Base-by-base conservation (phyloP, 2,113 vertebrate species). In the Hippocampus comes region DNA sequence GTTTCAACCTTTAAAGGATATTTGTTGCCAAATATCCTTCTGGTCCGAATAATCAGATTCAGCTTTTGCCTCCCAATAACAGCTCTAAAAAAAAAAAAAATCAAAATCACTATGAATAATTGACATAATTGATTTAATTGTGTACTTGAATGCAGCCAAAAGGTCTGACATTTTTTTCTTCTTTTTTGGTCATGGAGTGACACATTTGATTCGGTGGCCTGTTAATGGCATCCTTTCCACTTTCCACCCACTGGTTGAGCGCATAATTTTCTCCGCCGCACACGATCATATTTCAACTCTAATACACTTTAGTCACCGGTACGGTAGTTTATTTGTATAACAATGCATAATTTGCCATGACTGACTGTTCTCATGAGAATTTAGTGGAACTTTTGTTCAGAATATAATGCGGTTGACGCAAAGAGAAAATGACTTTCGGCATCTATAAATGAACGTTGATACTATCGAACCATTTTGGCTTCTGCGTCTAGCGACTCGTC, bases 1-100 rank as follows among this genome's bases (percentile, higher is more conserved):
- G 67, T 60, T 76, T 82, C 51, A 80, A 66, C 78, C 67, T 78
- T 75, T 67, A 72, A n/a, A 38, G 43, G 63, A 73, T 74, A 67
- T 83, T 68, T 81, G 69, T 64, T 43, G 41, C 20, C 61, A 63
- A 21, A 63, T 63, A 21, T 25, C 63, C 64, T 27, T 27, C 14
- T 18, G 23, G 43, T 27, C 64, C 64, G 18, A 43, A 8, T 65
- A 65, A 65, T 65, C 20, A 65, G 6, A 23, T 65, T 65, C 63
- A 20, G 46, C 21, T 43, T 23, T 14, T 42, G 5, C 34, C 34
- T 63, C 41, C 60, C 34, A 63, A 20, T 63, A 63, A 63, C 8
- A 38, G 0, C 63, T 15, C 41, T 23, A 25, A 46, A 63, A 65
- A 43, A 34, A 5, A 34, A 34, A 34, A 5, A 5, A 34, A 34